Evolutionary conservation across 2,113 vertebrate genomes (phyloP).

Genomic region (Naja naja): DNA sequence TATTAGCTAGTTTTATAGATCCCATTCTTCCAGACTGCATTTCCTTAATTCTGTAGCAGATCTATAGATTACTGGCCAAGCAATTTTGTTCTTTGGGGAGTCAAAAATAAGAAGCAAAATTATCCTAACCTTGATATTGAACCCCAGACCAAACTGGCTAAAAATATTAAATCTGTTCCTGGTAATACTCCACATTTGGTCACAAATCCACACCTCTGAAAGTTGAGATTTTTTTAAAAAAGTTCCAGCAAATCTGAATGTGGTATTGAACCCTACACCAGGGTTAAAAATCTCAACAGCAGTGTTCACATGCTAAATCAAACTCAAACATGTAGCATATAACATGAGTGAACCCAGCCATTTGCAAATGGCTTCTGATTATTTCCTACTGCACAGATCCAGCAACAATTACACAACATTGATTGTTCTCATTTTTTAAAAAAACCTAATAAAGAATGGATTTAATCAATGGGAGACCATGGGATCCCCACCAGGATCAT

Average conservation of each 20-base stretch:
- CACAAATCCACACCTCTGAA: background rate
- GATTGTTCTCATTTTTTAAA: background rate
- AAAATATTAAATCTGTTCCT: background rate
- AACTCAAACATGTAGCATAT: background rate
- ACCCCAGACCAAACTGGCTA: background rate
- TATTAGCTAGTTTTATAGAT: background rate
- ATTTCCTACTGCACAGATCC: background rate
- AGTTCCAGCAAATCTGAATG: background rate
- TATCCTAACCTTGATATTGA: background rate
- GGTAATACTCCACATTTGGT: background rate
- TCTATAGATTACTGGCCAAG: background rate
- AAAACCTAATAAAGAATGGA: background rate
- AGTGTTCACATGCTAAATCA: background rate
- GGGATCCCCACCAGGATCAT: background rate
- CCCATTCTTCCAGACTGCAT: background rate
- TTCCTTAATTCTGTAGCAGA: background rate
- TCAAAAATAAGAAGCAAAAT: background rate
- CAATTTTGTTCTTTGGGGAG: background rate
- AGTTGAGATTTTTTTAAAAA: background rate
- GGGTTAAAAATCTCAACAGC: background rate
- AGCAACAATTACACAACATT: background rate
- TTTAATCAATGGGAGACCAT: background rate
- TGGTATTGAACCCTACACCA: background rate
- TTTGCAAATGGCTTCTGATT: background rate
- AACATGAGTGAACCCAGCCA: background rate